These are phyloP conservation scores for Ditylenchus dipsaci DNA, from an alignment of 1,140 invertebrate species.

Conservation along the genomic window DNA sequence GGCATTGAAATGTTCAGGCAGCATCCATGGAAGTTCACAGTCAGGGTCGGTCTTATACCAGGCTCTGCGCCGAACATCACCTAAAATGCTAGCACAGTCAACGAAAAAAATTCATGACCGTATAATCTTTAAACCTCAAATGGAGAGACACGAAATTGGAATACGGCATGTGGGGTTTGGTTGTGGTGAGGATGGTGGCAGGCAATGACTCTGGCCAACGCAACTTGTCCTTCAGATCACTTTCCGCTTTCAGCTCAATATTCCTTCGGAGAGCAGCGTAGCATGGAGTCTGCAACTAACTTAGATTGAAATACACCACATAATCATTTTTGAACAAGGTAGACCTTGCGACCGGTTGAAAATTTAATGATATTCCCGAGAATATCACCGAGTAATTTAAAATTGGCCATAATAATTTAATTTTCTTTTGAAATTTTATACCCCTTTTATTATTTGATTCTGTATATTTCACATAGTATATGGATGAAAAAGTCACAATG, in stretches of 20 bases:
- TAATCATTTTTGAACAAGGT: no score
- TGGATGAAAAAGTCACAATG: no score
- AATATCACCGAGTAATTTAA: no score
- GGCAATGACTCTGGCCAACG: conserved; percentile 1
- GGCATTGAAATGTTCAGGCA: neutral
- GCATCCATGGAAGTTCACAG: neutral
- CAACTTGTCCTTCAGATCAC: neutral
- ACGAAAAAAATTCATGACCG: neutral
- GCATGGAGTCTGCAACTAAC: neutral
- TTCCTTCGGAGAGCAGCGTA: neutral
- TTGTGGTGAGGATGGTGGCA: conserved; percentile 2
- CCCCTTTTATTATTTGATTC: no score
- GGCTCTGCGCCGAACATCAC: neutral
- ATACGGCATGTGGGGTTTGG: neutral
- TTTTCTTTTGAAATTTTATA: no score
- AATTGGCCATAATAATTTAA: no score
- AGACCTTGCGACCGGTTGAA: no score
- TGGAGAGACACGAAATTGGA: neutral
- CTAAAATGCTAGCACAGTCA: neutral
- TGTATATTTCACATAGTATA: no score
- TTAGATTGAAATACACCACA: neutral
- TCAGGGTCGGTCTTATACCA: neutral
- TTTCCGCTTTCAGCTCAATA: neutral
- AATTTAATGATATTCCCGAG: no score
- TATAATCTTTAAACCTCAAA: neutral